Evolutionary conservation across 2,797 vertebrate species (phyloP).

Genomic region (Loris lydekkerianus): DNA sequence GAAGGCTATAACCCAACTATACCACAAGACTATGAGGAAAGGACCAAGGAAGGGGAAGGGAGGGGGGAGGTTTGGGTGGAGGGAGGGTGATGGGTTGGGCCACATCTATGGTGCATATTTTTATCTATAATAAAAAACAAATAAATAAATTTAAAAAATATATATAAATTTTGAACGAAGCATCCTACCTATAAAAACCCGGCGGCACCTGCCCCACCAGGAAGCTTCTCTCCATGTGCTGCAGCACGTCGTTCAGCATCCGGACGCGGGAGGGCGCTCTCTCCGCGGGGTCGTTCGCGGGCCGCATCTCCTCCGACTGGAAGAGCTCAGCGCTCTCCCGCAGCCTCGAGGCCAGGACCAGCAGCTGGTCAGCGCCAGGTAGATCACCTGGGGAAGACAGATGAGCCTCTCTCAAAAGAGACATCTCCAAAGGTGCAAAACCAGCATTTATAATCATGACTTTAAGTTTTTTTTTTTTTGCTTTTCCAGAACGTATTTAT

Average conservation of each 20-base stretch:
- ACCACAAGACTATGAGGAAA: too few relatives aligned
- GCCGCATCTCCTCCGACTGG: conserved; percentile 97
- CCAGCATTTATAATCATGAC: not conserved
- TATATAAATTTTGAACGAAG: not conserved
- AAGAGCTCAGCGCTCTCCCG: conserved; percentile 93
- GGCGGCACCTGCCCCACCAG: conserved; percentile 89
- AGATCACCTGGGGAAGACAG: conserved; percentile 88
- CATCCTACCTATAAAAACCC: conserved; percentile 93
- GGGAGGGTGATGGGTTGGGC: too few relatives aligned
- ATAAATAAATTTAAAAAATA: not conserved
- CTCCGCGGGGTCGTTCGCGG: conserved; percentile 96
- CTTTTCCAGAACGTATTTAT: conserved; percentile 74
- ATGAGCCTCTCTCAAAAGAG: conserved; percentile 26
- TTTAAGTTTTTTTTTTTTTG: not conserved
- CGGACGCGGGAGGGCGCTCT: conserved; percentile 92
- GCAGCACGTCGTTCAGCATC: conserved; percentile 97
- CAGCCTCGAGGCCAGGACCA: conserved; percentile 89
- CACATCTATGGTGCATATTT: too few relatives aligned
- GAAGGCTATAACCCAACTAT: too few relatives aligned
- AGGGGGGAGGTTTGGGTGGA: too few relatives aligned
- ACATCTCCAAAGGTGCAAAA: not conserved
- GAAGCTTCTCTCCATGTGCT: conserved; percentile 95
- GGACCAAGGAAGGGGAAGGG: too few relatives aligned
- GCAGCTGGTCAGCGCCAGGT: conserved; percentile 83
- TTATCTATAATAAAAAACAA: too few relatives aligned